Conservation (phyloP, 1,140 invertebrate species). For the Panagrolaimus sp. region DNA sequence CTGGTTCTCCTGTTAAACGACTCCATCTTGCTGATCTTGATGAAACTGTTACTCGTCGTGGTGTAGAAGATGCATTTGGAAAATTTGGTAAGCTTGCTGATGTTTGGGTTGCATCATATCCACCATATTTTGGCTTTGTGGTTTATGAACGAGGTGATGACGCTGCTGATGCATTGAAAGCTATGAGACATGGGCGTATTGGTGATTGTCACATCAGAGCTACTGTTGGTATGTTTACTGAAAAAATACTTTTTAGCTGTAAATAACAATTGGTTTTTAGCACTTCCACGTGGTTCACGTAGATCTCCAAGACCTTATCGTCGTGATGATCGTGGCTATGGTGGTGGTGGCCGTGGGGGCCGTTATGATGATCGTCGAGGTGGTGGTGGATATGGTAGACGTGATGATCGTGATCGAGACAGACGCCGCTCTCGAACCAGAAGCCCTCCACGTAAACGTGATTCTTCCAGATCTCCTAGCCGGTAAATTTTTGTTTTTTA, state of each 20-base stretch:
- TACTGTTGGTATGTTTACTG: not conserved
- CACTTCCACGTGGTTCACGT: not conserved
- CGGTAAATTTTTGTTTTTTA: too few species aligned
- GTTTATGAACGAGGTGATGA: slow-evolving; percentile 5
- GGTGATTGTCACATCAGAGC: not conserved
- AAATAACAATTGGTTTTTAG: not conserved
- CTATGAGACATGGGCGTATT: not conserved
- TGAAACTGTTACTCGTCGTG: not conserved
- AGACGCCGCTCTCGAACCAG: not conserved
- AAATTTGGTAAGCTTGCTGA: slow-evolving; percentile 7
- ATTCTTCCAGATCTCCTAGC: not conserved
- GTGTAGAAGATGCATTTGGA: not conserved
- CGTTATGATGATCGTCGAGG: not conserved
- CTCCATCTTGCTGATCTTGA: slow-evolving; percentile 9
- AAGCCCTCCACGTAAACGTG: not conserved
- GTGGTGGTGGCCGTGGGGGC: slow-evolving; percentile 1
- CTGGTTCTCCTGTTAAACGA: not conserved
- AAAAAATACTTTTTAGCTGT: too few species aligned
- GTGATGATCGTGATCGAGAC: not conserved
- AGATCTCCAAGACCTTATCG: not conserved
- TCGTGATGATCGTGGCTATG: not conserved
- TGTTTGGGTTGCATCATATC: slow-evolving; percentile 4
- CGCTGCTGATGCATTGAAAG: slow-evolving; percentile 4
- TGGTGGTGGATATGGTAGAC: not conserved
- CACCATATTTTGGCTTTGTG: not conserved